A percentile compares a stretch with the other conserved stretches of the same genome.
Conservation (phyloP, 2,797 vertebrate species). For the Poecile montanus region DNA sequence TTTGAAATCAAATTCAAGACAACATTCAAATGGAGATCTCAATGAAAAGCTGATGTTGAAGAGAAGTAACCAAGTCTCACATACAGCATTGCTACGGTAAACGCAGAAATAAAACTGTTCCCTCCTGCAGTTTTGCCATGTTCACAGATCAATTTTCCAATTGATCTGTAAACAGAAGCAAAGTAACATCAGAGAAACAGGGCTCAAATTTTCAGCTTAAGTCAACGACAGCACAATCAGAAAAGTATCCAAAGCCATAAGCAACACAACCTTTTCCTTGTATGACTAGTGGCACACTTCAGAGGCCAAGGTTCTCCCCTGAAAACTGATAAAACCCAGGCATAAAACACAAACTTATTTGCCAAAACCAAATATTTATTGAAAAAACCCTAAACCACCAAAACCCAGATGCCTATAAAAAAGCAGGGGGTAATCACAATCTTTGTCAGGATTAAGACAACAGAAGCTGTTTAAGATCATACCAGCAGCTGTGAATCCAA, state of each 20-base stretch:
- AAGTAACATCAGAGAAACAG: background rate
- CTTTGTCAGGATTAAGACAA: background rate
- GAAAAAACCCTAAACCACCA: background rate
- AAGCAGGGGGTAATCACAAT: background rate
- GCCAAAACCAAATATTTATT: background rate
- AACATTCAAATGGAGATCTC: background rate
- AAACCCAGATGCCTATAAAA: background rate
- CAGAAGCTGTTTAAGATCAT: background rate
- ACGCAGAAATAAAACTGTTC: background rate
- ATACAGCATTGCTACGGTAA: background rate
- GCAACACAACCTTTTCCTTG: background rate
- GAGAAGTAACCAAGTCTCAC: background rate
- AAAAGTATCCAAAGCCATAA: background rate
- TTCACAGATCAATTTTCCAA: background rate
- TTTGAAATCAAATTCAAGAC: background rate
- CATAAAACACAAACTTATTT: background rate
- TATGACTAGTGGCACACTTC: rapidly evolving
- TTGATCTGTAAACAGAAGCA: background rate
- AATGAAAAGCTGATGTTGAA: background rate
- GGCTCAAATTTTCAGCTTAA: background rate
- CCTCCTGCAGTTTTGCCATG: background rate
- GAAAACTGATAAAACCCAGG: background rate
- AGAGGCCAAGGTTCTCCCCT: background rate
- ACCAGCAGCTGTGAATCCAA: background rate
- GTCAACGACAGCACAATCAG: background rate